Evolutionary conservation across 2,888 invertebrate genomes (phyloP).

Genomic region (Nemoura dubitans): DNA sequence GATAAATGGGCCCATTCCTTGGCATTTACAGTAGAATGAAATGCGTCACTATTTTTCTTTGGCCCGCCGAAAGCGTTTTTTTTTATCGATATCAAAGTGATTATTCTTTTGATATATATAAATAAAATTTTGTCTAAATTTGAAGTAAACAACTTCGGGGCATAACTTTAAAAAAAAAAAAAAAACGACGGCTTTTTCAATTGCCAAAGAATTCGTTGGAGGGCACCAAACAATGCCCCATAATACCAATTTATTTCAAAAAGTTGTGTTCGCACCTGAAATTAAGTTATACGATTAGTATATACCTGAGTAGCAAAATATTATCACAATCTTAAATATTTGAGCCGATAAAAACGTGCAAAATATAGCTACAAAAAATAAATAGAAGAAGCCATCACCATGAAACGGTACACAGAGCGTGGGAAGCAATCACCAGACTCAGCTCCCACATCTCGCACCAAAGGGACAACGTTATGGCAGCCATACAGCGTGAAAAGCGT

Average conservation of each 20-base stretch:
- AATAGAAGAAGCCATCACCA: no score
- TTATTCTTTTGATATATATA: not conserved
- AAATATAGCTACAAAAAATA: no score
- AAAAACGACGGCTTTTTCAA: no score
- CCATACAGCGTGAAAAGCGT: not conserved
- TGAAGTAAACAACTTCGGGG: not conserved
- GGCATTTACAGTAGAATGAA: not conserved
- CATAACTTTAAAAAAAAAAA: no score
- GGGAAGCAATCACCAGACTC: not conserved
- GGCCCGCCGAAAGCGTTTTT: not conserved
- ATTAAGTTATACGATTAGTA: no score
- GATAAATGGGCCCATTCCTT: not conserved
- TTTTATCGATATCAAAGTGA: not conserved
- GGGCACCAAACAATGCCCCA: no score
- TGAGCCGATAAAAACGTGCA: no score
- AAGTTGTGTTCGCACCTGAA: no score
- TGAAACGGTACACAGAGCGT: not conserved
- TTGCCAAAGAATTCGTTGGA: no score
- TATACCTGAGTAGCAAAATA: no score
- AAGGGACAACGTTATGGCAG: not conserved
- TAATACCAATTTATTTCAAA: no score
- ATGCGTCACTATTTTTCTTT: not conserved
- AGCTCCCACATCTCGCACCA: not conserved
- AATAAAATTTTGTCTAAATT: not conserved
- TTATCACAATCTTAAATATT: no score